Evolutionary conservation across 2,888 invertebrate genomes (phyloP).

Genomic region (Eupithecia vulgata): DNA sequence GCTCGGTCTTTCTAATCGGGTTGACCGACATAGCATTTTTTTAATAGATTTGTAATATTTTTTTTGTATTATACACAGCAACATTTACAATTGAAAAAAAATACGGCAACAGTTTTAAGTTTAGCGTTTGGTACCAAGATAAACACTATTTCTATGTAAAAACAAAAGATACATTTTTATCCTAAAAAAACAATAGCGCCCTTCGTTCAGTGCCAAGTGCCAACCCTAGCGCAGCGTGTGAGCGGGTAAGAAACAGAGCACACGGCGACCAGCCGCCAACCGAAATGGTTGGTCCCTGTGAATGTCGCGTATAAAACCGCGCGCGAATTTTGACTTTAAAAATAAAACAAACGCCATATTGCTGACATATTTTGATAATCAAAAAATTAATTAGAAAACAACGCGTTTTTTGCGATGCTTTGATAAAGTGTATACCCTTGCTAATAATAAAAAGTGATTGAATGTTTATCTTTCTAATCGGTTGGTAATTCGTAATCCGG

Average conservation of each 20-base stretch:
- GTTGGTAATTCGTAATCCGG: slow-evolving; percentile 16
- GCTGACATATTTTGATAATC: slow-evolving; percentile 61
- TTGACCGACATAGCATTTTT: background rate
- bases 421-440: too few species aligned
- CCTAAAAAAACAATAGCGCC: slow-evolving; percentile 30
- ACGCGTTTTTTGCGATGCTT: background rate
- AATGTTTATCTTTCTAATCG: slow-evolving; percentile 15
- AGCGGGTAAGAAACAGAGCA: slow-evolving; percentile 74
- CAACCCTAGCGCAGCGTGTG: slow-evolving; percentile 74
- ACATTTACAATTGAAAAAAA: background rate
- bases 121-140: background rate
- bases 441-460: slow-evolving; percentile 17
- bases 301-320: slow-evolving; percentile 52
- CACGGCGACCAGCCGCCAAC: slow-evolving; percentile 71
- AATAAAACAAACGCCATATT: slow-evolving; percentile 77
- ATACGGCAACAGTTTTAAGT: background rate
- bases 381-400: slow-evolving; percentile 43
- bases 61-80: too few species aligned
- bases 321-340: slow-evolving; percentile 74
- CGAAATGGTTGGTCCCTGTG: slow-evolving; percentile 67
- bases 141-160: background rate
- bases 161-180: background rate
- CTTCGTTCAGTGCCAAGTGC: slow-evolving; percentile 27
- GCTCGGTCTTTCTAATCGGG: background rate
- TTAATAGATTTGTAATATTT: background rate